Percentiles rank a stretch among this genome's conserved stretches.
These are phyloP conservation scores for Paratilapia polleni DNA, from an alignment of 2,113 vertebrate species.

Conservation along the genomic window DNA sequence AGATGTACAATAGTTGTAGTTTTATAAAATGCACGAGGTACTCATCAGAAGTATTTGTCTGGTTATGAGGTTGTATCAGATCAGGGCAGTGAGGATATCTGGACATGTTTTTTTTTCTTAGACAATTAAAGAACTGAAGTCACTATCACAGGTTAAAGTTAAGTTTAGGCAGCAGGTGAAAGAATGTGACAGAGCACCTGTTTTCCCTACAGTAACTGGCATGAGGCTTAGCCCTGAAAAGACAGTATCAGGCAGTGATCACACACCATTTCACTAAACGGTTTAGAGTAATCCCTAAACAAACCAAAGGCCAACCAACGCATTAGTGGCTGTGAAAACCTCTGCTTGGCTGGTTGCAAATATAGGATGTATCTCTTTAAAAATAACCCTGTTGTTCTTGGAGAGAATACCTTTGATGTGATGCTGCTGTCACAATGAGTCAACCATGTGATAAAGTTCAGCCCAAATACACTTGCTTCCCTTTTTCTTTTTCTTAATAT, in stretches of 20 bases:
- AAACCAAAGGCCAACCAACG: slow-evolving; percentile 28
- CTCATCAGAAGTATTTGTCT: neutral
- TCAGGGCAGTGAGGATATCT: neutral
- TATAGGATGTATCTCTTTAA: neutral
- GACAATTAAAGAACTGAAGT: slow-evolving; percentile 5
- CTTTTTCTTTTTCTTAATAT: neutral
- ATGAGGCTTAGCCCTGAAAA: slow-evolving; percentile 37
- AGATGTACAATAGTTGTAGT: neutral
- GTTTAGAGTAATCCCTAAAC: slow-evolving; percentile 46
- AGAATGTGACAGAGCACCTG: slow-evolving; percentile 15
- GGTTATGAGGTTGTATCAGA: neutral
- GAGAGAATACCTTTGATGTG: neutral
- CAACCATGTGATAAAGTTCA: neutral
- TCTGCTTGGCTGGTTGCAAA: slow-evolving; percentile 13
- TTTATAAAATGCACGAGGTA: neutral
- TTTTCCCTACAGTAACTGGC: neutral
- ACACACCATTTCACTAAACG: slow-evolving; percentile 43
- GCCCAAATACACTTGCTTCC: neutral
- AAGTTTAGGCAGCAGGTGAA: slow-evolving; percentile 4
- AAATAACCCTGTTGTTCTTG: neutral
- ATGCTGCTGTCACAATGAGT: neutral
- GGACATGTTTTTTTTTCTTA: neutral
- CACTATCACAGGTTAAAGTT: slow-evolving; percentile 16
- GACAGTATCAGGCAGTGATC: slow-evolving; percentile 31
- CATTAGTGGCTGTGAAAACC: slow-evolving; percentile 24